Evolutionary conservation across 2,888 invertebrate genomes (phyloP), one percentile per base, ranked within the genome.

Genomic region (Thelaira solivaga): DNA sequence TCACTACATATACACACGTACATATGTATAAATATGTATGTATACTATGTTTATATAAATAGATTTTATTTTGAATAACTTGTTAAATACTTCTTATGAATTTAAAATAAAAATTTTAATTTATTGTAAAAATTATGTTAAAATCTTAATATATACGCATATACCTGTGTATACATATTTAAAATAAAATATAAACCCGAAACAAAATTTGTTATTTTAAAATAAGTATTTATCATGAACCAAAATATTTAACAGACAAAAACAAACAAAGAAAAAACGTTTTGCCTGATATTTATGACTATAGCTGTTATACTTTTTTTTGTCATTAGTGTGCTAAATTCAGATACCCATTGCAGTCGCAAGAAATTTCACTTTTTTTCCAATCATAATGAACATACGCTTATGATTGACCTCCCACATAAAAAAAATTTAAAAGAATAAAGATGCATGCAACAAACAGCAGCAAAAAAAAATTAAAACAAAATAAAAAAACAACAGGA

Each of bases 371-470:
- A 65, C 31, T 67, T 41, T 62, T 31, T 67, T 59, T n/a, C n/a
- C n/a, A 61, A 74, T 24, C 59, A 59, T 45, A 49, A 67, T 67
- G 51, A 59, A 51, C 51, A 67, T 65, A 67, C 51, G 51, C 43
- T 34, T 65, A 43, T 45, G 53, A 67, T 67, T 74, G 74, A 45
- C 59, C 74, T 53, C 67, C 74, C 74, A 74, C 71, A 20, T 62
- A 18, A 67, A 31, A 49, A 22, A 71, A 41, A 41, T 16, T 22
- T 5, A 13, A 22, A 41, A 31, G 4, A 69, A 51, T 53, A 26
- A 65, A 65, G 13, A 59, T 26, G 34, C n/a, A 55, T 34, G 57
- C 34, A n/a, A n/a, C n/a, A n/a, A n/a, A n/a, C n/a, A n/a, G n/a
- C 4, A 51, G 16, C 20, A 59, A 22, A 18, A 13, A n/a, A 18